phyloP scores from a whole-genome alignment of 1,140 invertebrate species.

The Drosophila mojavensis region DNA sequence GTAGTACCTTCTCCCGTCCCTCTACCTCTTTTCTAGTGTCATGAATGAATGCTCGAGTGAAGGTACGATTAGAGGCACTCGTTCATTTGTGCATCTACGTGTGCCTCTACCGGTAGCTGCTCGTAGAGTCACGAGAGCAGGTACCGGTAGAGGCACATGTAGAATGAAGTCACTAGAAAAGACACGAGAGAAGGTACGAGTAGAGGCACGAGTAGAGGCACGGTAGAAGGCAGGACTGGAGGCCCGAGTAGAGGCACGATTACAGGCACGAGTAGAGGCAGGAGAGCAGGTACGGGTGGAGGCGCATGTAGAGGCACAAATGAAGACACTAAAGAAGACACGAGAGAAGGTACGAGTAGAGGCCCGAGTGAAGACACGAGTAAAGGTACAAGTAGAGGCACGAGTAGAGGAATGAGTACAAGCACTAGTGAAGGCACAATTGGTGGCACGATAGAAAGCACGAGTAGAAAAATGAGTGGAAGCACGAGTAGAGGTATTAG shows the following conservation, averaged over 20 bases:
- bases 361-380: no score
- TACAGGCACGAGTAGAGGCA: neutral
- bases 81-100: no score
- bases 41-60: no score
- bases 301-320: neutral
- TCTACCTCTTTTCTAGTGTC: no score
- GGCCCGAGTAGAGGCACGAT: neutral
- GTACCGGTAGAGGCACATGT: no score
- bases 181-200: neutral
- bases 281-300: neutral
- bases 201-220: neutral
- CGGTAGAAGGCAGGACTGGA: neutral
- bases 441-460: neutral
- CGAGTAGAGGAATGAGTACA: neutral
- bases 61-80: no score
- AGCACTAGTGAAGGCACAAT: neutral
- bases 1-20: no score
- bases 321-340: neutral
- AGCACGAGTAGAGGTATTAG: neutral
- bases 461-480: neutral
- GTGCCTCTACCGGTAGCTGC: no score
- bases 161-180: neutral
- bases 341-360: neutral
- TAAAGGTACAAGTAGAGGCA: neutral
- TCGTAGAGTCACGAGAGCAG: neutral